Base-by-base conservation (phyloP, 2,888 invertebrate species). In the Diabrotica balteata region DNA sequence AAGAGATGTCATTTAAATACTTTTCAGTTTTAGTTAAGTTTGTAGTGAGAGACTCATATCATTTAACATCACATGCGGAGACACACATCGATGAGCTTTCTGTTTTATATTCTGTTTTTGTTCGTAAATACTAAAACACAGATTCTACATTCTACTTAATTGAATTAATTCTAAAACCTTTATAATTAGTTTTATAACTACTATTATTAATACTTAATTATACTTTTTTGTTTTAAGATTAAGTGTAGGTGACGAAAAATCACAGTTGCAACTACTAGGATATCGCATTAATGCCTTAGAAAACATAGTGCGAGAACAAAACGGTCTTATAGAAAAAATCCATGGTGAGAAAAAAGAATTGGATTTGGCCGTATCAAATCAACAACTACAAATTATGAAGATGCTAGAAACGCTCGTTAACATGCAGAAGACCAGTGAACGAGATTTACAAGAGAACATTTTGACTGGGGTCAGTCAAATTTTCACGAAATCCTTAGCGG, bases 391-490 rank as follows among this genome's bases (percentile, higher is more conserved):
- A 67, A 80, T 80, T 8, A 79, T 80, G 0, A 84, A 84, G 74
- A 73, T 83, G 74, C 73, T 84, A 57, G 84, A 84, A 66, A 82
- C 78, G 71, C 76, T 82, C 63, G 70, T 81, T 7, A 81, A 77
- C 59, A 76, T 82, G 59, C 80, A 87, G 83, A 78, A 86, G 64
- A 81, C 77, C 22, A 85, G 86, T 73, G 87, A 87, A 73, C 83
- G 85, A 22, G 86, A 87, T 63, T 79, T 86, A 32, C 85, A 86
- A 11, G 88, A 88, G 68, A 82, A 84, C 44, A 77, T 90, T 47
- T 78, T 89, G 50, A 82, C 85, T 50, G 82, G 85, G 10, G 79
- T 90, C n/a, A 86, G 87, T 49, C 88, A 89, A 76, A 83, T 87
- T 59, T 79, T 79, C 11, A 64, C 67, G 7, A 79, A 80, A 66